A percentile compares a stretch with the other conserved stretches of the same genome.
Conservation (phyloP, 2,888 invertebrate genomes). For the Neelides folsomi region DNA sequence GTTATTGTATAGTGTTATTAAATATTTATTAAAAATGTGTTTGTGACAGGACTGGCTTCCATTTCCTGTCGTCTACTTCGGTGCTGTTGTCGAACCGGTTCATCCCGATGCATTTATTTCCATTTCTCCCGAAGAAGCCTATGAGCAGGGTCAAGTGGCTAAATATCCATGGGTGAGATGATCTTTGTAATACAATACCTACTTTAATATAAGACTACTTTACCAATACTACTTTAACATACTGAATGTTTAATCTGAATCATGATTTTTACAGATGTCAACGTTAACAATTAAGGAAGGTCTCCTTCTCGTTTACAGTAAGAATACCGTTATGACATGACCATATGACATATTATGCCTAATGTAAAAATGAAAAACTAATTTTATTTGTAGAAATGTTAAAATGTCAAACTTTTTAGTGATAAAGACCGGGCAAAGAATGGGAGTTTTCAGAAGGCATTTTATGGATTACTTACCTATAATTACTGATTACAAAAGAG, state of each 20-base stretch:
- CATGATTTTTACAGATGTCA: slow-evolving; percentile 7
- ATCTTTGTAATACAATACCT: too few species aligned
- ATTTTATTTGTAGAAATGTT: too few species aligned
- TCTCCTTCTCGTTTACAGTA: background rate
- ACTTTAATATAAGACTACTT: too few species aligned
- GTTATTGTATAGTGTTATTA: too few species aligned
- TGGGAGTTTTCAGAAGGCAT: too few species aligned
- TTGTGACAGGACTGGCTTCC: slow-evolving; percentile 20
- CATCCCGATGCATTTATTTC: slow-evolving; percentile 20
- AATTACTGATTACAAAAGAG: slow-evolving; percentile 14
- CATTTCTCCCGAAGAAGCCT: slow-evolving; percentile 21
- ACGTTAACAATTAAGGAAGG: slow-evolving; percentile 23
- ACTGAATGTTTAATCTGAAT: background rate
- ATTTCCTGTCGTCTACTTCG: slow-evolving; percentile 13
- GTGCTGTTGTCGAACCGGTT: slow-evolving; percentile 15
- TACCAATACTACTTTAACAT: too few species aligned
- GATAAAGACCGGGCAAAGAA: too few species aligned
- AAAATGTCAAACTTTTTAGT: too few species aligned
- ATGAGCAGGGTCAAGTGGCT: slow-evolving; percentile 15
- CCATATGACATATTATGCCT: too few species aligned
- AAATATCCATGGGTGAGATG: slow-evolving; percentile 17
- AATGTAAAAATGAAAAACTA: too few species aligned
- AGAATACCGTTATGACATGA: too few species aligned
- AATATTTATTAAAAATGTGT: too few species aligned
- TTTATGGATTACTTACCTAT: slow-evolving; percentile 5